Evolutionary conservation across 2,888 invertebrate species (phyloP), one percentile per base, ranked within the genome.

Genomic region (Drosophila crucigera): DNA sequence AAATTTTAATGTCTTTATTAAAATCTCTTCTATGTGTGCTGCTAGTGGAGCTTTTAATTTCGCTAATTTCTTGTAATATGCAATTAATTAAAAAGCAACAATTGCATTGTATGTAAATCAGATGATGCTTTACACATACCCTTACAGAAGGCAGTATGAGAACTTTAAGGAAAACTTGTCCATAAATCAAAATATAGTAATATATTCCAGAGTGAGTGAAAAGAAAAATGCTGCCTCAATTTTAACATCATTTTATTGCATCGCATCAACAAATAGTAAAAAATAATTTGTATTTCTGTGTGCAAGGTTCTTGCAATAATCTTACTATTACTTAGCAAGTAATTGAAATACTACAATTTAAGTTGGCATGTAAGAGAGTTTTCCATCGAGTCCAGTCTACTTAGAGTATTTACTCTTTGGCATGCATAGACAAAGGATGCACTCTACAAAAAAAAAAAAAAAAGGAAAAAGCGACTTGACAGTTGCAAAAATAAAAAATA

Each of bases 21-120:
- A 61, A 37, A 28, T 55, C 47, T n/a, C 30, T 30, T 49, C 50
- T 62, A 39, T 28, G 47, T 16, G 3, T 41, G 5, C 16, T 35
- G 35, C 22, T 9, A 14, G 41, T 55, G 33, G 6, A 22, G 64
- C 59, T 63, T 68, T 70, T 69, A 73, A 78, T 78, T 83, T 76
- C 63, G 78, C 74, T 66, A 76, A 84, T 74, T 74, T 69, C 54
- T 37, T 59, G 49, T 68, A 69, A 73, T 69, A 61, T 76, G 47
- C 31, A 49, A 70, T 76, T 84, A 82, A 83, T 82, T 76, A 81
- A 83, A 83, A 63, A 76, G 70, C 80, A 81, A 80, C 70, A 83
- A 53, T 80, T 67, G 35, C 70, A 70, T 73, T 81, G 41, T 66
- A 41, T 78, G 54, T 59, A 50, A 60, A 16, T 39, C 22, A 67